These are phyloP conservation scores for Polymixis flavicincta DNA, from an alignment of 2,888 invertebrate species.

Conservation along the genomic window DNA sequence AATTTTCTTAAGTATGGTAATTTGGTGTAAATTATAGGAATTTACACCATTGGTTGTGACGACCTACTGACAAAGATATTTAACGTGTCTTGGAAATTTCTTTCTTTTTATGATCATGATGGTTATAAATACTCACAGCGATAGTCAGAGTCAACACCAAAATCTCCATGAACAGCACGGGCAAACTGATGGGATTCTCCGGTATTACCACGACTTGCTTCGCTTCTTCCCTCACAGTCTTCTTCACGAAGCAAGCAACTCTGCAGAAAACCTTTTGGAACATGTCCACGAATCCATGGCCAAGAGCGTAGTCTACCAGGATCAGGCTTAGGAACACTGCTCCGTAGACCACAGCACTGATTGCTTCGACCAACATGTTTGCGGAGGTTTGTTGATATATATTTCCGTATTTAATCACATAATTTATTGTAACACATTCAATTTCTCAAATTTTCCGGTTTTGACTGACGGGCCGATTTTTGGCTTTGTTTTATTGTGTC, in stretches of 20 bases:
- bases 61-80: too few species aligned
- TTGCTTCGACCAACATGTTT: conserved; percentile 71
- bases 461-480: conserved; percentile 26
- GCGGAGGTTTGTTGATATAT: conserved; percentile 29
- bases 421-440: conserved; percentile 52
- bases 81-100: background rate
- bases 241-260: conserved; percentile 75
- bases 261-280: conserved; percentile 74
- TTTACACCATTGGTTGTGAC: background rate
- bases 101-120: background rate
- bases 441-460: conserved; percentile 55
- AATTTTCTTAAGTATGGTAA: background rate
- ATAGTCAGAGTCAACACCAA: conserved; percentile 75
- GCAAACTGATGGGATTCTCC: conserved; percentile 72
- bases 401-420: conserved; percentile 54
- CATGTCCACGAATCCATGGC: conserved; percentile 80
- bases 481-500: conserved; percentile 30
- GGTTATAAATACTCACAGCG: conserved; percentile 71
- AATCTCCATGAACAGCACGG: conserved; percentile 76
- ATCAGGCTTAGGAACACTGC: conserved; percentile 75
- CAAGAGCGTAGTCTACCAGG: conserved; percentile 78
- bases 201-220: conserved; percentile 57
- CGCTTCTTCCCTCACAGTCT: conserved; percentile 74
- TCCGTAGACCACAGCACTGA: conserved; percentile 68
- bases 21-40: background rate